Evolutionary conservation across 2,113 vertebrate genomes (phyloP), one percentile per base, ranked within the genome.

Genomic region (Eublepharis macularius): DNA sequence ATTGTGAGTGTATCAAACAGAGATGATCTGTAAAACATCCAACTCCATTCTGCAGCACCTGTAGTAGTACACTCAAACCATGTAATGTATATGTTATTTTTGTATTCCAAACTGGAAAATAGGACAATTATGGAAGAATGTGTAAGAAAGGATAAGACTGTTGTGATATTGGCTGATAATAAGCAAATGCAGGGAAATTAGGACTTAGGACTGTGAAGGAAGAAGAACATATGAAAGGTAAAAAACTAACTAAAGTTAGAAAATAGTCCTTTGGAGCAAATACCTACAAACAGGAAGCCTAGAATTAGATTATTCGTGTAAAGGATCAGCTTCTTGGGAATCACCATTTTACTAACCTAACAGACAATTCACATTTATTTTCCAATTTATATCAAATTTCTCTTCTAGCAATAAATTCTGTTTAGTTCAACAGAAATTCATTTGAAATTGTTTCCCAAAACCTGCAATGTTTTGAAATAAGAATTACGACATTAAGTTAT

Each of bases 401-500:
- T 81, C 47, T 69, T 34, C 16, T 16, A 49, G 32, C 16, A 72
- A 11, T 54, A 72, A 26, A 80, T 66, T 66, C 13, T 65, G 29
- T 19, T n/a, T 66, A 80, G 32, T 12, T 6, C 54, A 77, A 39
- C 3, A 24, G 41, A 78, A 63, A n/a, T n/a, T n/a, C 29, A 36
- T 69, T 69, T 69, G 10, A 21, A 66, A 66, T 32, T 21, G 4
- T 66, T n/a, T n/a, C 78, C 63, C 32, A 80, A 16, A 80, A 14
- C 16, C 39, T n/a, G 6, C 14, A 69, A 36, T 69, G 68, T 16
- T 69, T 69, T 39, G 34, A 69, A 69, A 39, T 69, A 69, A 69
- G 68, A 83, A 66, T 0, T 0, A 73, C 0, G 79, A 68, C 0
- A 0, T 36, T 80, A 49, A n/a, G 29, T n/a, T 17, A 36, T 36